Evolutionary conservation across 2,113 vertebrate genomes (phyloP), one percentile per base, ranked within the genome.

Genomic region (Tetrao urogallus): DNA sequence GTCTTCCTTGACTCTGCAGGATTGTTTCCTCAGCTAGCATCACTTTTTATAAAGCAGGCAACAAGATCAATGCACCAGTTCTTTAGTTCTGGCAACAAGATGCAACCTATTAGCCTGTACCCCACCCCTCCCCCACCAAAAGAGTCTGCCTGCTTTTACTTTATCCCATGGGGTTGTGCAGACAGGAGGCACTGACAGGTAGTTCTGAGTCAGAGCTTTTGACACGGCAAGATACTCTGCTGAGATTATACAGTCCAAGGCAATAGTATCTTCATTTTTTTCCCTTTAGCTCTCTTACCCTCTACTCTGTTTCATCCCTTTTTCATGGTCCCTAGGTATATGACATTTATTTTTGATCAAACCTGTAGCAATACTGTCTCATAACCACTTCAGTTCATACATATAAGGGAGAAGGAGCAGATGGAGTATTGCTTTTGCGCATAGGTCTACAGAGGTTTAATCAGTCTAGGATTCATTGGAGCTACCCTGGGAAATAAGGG

Each of bases 301-400:
- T 92, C 65, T 70, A 22, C 25, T 12, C 50, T 61, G 92, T 96
- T 96, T 92, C 94, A 95, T 96, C 78, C 83, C 66, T 96, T 95
- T 96, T 96, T 94, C 95, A 93, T 93, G 86, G 84, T 94, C 92
- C 58, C 90, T 66, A 72, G 95, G 90, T 96, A 95, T 43, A 72
- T 88, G 76, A 77, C 93, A 95, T 96, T 96, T 96, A 94, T 95
- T 96, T 96, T 96, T 96, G 95, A 96, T 96, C 93, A 96, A 93
- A 93, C 86, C 90, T 86, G 82, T 90, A 88, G 91, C 88, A 84
- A 71, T 91, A 65, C 69, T 42, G 28, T 77, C 92, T 95, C 96
- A 90, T 92, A 96, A 88, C 87, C 60, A 83, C 85, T 96, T 94
- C 82, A 83, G 88, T 85, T 81, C 85, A 81, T 77, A 88, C 82